phyloP scores from a whole-genome alignment of 2,797 vertebrate species.

The Tauraco hartlaubi region DNA sequence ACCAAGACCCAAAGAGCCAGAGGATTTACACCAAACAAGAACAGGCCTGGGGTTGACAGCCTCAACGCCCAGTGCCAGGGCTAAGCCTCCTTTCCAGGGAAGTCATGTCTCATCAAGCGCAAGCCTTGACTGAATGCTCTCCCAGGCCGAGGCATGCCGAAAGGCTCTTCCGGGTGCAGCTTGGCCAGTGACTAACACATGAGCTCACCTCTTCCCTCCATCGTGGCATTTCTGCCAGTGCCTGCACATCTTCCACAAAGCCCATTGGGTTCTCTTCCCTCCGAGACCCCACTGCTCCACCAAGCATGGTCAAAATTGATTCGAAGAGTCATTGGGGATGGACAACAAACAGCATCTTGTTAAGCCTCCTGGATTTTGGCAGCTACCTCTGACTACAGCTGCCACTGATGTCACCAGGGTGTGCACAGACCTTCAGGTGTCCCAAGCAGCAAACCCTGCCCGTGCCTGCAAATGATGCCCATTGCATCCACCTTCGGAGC shows the following conservation, averaged over 20 bases:
- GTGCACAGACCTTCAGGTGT: neutral
- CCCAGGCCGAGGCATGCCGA: neutral
- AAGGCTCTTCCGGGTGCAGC: neutral
- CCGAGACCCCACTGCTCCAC: rapidly evolving
- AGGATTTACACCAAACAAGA: neutral
- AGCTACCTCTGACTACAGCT: neutral
- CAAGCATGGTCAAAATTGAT: rapidly evolving
- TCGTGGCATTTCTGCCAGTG: neutral
- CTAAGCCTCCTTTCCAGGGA: neutral
- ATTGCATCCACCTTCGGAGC: rapidly evolving
- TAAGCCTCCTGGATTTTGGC: neutral
- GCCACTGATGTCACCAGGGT: rapidly evolving
- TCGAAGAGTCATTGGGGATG: neutral
- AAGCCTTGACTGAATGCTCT: neutral
- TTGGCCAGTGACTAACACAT: neutral
- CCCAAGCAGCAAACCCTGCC: neutral
- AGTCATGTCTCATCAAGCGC: neutral
- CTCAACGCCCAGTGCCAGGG: neutral
- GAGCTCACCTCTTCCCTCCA: neutral
- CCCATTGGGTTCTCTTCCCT: neutral
- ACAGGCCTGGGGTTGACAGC: neutral
- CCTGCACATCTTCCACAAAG: neutral
- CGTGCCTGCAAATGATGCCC: rapidly evolving
- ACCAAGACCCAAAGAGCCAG: neutral
- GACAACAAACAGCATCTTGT: neutral